Conservation (phyloP, 30 jellyfish, hydroid and myxozoan genomes). For the Chrysaora quinquecirrha region DNA sequence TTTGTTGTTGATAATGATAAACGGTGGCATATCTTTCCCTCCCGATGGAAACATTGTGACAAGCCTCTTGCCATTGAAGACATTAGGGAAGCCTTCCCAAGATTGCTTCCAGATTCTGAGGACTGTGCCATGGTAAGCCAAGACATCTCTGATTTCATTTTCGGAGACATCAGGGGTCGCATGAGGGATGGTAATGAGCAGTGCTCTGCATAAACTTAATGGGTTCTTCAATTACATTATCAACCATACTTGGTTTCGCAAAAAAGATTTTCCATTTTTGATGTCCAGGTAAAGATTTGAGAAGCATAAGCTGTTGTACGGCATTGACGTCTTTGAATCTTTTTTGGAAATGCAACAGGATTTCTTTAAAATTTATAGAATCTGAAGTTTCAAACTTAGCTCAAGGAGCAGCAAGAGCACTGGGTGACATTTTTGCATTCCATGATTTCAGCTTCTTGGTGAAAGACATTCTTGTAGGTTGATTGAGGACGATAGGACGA, state of each 20-base stretch:
- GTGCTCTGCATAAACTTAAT: slow-evolving; percentile 6
- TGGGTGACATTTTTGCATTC: slow-evolving; percentile 9
- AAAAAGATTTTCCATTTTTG: not conserved
- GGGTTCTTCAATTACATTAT: not conserved
- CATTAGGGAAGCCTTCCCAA: slow-evolving; percentile 10
- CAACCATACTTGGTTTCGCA: not conserved
- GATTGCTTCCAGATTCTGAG: slow-evolving; percentile 8
- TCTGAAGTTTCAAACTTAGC: not conserved
- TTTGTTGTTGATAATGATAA: not conserved
- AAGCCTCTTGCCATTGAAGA: slow-evolving; percentile 8
- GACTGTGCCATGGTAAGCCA: not conserved
- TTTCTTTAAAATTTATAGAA: not conserved
- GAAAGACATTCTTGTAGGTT: too few relatives aligned
- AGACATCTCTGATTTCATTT: not conserved
- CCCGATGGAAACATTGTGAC: slow-evolving; percentile 8
- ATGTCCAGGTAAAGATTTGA: not conserved
- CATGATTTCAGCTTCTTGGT: not conserved
- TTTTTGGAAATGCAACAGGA: not conserved
- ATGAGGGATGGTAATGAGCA: too few relatives aligned
- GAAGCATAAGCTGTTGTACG: not conserved
- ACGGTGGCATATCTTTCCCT: too few relatives aligned
- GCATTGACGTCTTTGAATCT: not conserved
- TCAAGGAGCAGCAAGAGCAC: not conserved
- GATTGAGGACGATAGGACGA: too few relatives aligned
- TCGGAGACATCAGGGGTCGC: slow-evolving; percentile 11